These are phyloP conservation scores for Actinopyga echinites DNA, from an alignment of 53 echinoderm and acorn worm species.

Conservation along the genomic window DNA sequence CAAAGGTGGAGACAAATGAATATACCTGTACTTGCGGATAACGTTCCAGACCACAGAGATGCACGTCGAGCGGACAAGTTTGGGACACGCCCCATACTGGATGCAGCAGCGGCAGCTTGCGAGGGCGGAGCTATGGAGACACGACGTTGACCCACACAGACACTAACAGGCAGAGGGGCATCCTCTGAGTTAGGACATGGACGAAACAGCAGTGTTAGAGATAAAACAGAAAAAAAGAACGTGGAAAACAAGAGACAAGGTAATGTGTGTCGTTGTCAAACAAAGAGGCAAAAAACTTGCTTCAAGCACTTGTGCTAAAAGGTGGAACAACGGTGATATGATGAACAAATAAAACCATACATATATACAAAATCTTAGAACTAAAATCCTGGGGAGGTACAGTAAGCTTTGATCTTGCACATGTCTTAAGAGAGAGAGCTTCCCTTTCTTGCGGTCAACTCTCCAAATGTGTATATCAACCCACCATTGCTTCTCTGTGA, in stretches of 20 bases:
- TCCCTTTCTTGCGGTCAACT: too few species aligned
- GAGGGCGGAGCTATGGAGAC: constrained; percentile 89
- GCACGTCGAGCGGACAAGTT: constrained; percentile 96
- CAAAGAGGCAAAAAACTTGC: constrained; percentile 1
- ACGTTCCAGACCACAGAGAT: constrained; percentile 96
- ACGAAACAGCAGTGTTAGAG: constrained; percentile 59
- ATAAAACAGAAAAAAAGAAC: constrained; percentile 42
- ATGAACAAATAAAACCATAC: constrained; percentile 4
- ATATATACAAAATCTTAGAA: constrained; percentile 2
- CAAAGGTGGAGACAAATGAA: constrained; percentile 41
- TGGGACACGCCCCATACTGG: constrained; percentile 81
- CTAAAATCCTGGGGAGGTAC: too few species aligned
- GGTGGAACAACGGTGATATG: constrained; percentile 31
- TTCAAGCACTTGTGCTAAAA: constrained; percentile 21
- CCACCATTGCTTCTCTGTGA: too few species aligned
- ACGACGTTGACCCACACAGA: constrained; percentile 87
- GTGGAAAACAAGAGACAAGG: constrained; percentile 48
- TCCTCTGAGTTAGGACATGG: constrained; percentile 82
- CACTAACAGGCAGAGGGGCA: constrained; percentile 83
- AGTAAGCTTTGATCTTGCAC: too few species aligned
- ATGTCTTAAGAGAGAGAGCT: too few species aligned
- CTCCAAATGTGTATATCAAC: too few species aligned
- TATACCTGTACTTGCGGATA: constrained; percentile 85
- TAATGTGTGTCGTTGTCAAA: constrained; percentile 19
- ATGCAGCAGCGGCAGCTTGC: constrained; percentile 67